These are phyloP conservation scores for Discoglossus pictus DNA, from an alignment of 2,797 vertebrate genomes.

Conservation along the genomic window DNA sequence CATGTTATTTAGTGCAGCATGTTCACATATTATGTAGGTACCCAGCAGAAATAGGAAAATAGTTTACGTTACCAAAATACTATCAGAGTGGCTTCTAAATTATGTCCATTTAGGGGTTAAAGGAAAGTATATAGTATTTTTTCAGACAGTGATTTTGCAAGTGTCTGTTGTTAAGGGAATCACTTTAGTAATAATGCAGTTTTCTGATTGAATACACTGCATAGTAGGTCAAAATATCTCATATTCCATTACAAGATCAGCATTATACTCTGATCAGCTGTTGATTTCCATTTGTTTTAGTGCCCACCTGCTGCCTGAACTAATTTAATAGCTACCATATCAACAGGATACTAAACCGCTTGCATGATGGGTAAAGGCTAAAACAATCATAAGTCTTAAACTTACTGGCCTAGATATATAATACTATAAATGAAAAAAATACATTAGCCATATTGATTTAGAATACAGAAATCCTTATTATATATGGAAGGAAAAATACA, in stretches of 20 bases:
- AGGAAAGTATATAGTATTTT: no score
- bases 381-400: constrained; percentile 29
- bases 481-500: no score
- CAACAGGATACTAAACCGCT: constrained; percentile 47
- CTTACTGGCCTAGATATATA: constrained; percentile 16
- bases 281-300: constrained; percentile 65
- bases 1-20: no score
- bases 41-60: no score
- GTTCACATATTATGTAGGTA: no score
- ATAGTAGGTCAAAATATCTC: constrained; percentile 30
- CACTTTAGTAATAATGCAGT: constrained; percentile 7
- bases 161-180: constrained; percentile 6
- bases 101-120: no score
- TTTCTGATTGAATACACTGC: constrained; percentile 11
- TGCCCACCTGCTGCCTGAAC: constrained; percentile 63
- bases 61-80: no score
- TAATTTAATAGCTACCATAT: constrained; percentile 62
- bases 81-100: no score
- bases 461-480: no score
- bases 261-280: constrained; percentile 61
- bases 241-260: constrained; percentile 42
- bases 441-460: no score
- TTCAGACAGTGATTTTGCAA: neutral
- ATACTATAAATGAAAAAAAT: no score
- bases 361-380: constrained; percentile 35